Base-by-base conservation (phyloP, 1,140 invertebrate genomes). In the Zeugodacus cucurbitae region DNA sequence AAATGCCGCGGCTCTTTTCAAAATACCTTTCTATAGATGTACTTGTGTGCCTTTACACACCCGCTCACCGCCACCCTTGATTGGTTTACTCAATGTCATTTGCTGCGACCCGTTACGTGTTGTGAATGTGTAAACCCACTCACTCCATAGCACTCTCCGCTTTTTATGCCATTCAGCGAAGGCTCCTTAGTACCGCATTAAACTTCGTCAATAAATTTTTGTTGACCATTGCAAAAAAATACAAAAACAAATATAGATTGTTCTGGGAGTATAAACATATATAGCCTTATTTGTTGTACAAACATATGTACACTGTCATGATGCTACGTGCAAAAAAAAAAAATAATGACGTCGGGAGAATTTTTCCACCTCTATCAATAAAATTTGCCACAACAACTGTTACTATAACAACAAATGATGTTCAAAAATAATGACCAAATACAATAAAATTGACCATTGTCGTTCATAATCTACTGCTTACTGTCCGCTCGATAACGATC, bases 331-430 rank as follows among this genome's bases (percentile, higher is more conserved):
- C n/a, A 10, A 20, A 82, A 48, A 82, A 48, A 29, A 44, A 82
- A 17, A 44, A n/a, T 82, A 48, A 26, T 17, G 5, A 11, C 44
- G 29, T 41, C 22, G 29, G n/a, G 20, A 5, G 37, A 78, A 14
- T 78, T 14, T 54, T 44, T 26, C 26, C 74, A 22, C 11, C n/a
- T 82, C 37, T 41, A 48, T n/a, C 41, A 44, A 82, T 82, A 48
- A 82, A 34, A 82, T 48, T 82, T 82, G 74, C 74, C 74, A 48
- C 74, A 82, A 82, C 74, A 82, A 82, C 74, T 82, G 74, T 82
- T 82, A 44, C 74, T 48, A 82, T 48, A 82, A 82, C 74, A 82
- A 82, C 74, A 82, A 82, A 8, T 44, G n/a, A 14, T 82, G 41
- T 17, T 29, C 22, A 82, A 29, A 82, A 48, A 82, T 82, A 82